Evolutionary conservation across 2,797 vertebrate species (phyloP), one percentile per base, ranked within the genome.

Genomic region (Amphiprion clarkii): DNA sequence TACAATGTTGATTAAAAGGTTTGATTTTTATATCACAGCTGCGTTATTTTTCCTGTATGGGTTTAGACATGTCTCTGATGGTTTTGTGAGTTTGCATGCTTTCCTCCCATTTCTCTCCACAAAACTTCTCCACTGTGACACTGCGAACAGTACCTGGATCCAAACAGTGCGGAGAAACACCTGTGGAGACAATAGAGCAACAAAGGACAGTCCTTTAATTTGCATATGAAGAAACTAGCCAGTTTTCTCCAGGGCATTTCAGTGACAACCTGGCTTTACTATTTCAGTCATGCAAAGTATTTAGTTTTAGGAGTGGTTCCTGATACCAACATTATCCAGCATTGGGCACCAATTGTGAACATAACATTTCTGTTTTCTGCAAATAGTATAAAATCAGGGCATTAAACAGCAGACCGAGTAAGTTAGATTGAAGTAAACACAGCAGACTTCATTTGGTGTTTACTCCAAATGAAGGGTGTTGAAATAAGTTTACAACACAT

Each of bases 101-200:
- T 79, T 97, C 96, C 78, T 99, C 97, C 97, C 97, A 99, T 3
- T 96, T 95, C 42, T 96, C 94, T 40, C 98, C 98, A 60, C 95
- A 94, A 89, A 98, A 97, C 0, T 92, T 92, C 90, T 99, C 96
- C n/a, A 95, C 90, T 14, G 90, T 94, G 67, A 96, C 54, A 23
- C 93, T 97, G 76, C 86, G 87, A 69, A 98, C 95, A 0, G 97
- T 97, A 46, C 96, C 98, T 51, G 96, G 95, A 52, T 99, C 97
- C 90, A 99, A 92, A 79, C 97, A 99, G 71, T 99, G 97, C 0
- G 96, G 96, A 31, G 97, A 96, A 1, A 99, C 94, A 60, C 97
- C 98, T 99, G 71, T 5, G 67, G 70, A 81, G 54, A 29, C 60
- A 56, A 68, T 23, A 60, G 51, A 67, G 10, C 46, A 72, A 76